Percentiles rank a stretch among this genome's conserved stretches.
Conservation (phyloP, 2,888 invertebrate species). For the Heliconius charithonia region DNA sequence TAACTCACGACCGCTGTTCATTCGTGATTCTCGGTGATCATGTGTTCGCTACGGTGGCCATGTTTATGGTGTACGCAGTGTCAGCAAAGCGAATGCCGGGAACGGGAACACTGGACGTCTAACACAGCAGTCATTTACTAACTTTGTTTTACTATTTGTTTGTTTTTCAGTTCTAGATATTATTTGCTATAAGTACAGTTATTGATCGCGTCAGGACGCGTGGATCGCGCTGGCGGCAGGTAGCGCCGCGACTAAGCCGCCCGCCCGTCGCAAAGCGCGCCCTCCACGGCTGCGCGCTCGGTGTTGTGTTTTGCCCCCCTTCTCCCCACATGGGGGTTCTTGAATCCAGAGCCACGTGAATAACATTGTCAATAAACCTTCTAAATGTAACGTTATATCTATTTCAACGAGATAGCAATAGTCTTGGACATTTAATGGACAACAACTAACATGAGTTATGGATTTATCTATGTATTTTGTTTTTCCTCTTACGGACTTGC, state of each 20-base stretch:
- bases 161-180: conserved; percentile 39
- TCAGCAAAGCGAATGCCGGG: conserved; percentile 59
- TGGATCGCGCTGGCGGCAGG: conserved; percentile 76
- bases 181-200: conserved; percentile 47
- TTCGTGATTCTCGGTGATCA: conserved; percentile 61
- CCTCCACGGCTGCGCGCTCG: conserved; percentile 67
- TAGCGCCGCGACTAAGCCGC: conserved; percentile 78
- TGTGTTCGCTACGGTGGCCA: conserved; percentile 71
- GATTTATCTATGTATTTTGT: conserved; percentile 5
- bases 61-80: conserved; percentile 61
- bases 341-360: conserved; percentile 57
- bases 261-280: conserved; percentile 55
- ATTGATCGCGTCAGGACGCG: conserved; percentile 72
- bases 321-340: conserved; percentile 58
- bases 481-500: neutral
- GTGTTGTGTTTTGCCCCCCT: conserved; percentile 62
- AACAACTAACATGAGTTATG: neutral
- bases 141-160: conserved; percentile 24
- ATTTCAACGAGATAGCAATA: conserved; percentile 32
- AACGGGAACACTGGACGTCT: conserved; percentile 33
- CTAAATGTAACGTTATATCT: conserved; percentile 37
- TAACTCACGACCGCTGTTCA: conserved; percentile 58
- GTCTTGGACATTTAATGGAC: conserved; percentile 18
- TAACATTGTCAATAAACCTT: conserved; percentile 59
- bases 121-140: conserved; percentile 31